Conservation (phyloP, 30 jellyfish, hydroid and myxozoan species). For the Hydractinia symbiolongicarpus region DNA sequence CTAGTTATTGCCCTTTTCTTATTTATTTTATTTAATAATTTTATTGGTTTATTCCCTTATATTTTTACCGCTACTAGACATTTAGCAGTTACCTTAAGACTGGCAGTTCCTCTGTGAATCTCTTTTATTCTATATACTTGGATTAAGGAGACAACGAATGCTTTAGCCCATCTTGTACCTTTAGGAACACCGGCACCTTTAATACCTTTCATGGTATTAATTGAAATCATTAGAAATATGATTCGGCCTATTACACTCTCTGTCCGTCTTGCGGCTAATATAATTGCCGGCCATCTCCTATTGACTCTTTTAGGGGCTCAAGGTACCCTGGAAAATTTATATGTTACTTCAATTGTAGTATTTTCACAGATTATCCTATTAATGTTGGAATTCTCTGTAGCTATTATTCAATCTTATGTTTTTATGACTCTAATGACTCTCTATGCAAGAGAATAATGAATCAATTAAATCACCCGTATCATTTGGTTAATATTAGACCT, state of each 20-base stretch:
- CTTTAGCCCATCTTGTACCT: constrained; percentile 41
- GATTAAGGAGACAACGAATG: background rate
- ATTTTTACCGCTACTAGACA: constrained; percentile 43
- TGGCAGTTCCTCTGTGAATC: constrained; percentile 22
- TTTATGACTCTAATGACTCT: constrained; percentile 35
- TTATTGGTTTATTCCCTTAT: constrained; percentile 45
- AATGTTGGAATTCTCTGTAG: constrained; percentile 50
- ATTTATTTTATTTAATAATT: constrained; percentile 8
- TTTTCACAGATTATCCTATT: constrained; percentile 29
- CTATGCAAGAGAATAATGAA: constrained; percentile 47
- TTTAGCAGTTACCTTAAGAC: constrained; percentile 34
- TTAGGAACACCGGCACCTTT: background rate
- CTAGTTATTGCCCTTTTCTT: constrained; percentile 24
- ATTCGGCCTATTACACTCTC: background rate
- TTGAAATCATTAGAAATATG: constrained; percentile 16
- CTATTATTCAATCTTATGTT: constrained; percentile 58
- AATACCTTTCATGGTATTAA: constrained; percentile 1
- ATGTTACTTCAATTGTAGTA: constrained; percentile 21
- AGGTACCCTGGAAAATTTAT: no score
- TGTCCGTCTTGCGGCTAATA: constrained; percentile 19
- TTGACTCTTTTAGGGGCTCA: constrained; percentile 52
- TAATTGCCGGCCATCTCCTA: constrained; percentile 64
- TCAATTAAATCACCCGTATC: no score
- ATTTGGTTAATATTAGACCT: no score
- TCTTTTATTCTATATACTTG: constrained; percentile 31